Base-by-base conservation (phyloP, 2,113 vertebrate species). In the Gymnogyps californianus region DNA sequence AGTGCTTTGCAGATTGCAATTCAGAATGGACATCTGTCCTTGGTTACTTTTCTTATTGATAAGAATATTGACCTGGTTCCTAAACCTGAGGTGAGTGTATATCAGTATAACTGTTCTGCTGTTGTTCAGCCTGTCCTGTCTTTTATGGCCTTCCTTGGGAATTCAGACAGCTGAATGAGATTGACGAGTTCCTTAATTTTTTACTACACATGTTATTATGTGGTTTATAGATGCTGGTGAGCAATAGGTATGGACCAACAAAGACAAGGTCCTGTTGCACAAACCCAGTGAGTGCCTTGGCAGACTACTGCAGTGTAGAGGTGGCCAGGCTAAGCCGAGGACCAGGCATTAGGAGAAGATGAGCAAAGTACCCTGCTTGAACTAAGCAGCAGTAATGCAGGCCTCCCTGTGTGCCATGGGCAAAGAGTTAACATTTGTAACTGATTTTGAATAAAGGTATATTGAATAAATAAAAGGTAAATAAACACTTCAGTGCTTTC, bases 21-120 rank as follows among this genome's bases (percentile, higher is more conserved):
- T 81, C 97, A 97, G 97, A 98, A 97, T 75, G 98, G 99, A 34
- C 97, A 98, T n/a, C 58, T 95, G 6, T 91, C 98, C 46, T 94
- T 99, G 29, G 98, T 99, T 51, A 97, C 93, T 47, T 97, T 99
- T 72, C 99, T 99, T 88, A 95, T 99, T 85, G 66, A 89, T 52
- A 97, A 98, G 89, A 97, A 98, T 6, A 87, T 98, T 81, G 69
- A 98, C 46, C 92, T 98, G 22, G 97, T 97, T 86, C 92, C 96
- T 90, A 98, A 98, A 88, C 96, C 98, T 8, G 85, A 99, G 97
- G 99, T 99, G 87, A 98, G 98, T 94, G 52, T 70, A 1, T 76
- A 38, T 46, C 44, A 40, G 12, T 14, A 15, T 16, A 69, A 49
- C 4, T 31, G 11, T 58, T 9, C 16, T 66, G 31, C 44, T 89